phyloP scores from a whole-genome alignment of 2,797 vertebrate species.

The Clarias pachynema region DNA sequence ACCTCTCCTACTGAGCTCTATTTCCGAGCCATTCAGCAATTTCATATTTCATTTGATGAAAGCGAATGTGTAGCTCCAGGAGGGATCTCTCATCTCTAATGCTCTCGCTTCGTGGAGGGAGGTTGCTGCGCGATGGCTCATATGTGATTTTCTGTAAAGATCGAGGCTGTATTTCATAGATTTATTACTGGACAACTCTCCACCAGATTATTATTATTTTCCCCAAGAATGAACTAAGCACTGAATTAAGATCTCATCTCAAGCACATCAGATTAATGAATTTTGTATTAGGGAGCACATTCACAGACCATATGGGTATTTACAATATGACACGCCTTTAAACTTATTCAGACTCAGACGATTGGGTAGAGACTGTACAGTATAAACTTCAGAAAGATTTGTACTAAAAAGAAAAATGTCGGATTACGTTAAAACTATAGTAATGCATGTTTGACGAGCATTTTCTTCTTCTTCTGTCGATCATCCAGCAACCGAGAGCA shows the following conservation, averaged over 20 bases:
- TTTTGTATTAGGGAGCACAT: constrained; percentile 4
- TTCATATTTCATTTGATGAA: constrained; percentile 59
- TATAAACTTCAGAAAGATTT: not conserved
- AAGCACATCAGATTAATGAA: not conserved
- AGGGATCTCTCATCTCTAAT: constrained; percentile 52
- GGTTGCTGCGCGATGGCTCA: constrained; percentile 47
- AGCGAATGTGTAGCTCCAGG: constrained; percentile 36
- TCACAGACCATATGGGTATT: not conserved
- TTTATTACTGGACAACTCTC: constrained; percentile 33
- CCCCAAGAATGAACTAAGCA: not conserved
- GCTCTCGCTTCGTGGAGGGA: constrained; percentile 31
- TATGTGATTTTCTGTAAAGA: constrained; percentile 48
- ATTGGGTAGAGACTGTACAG: not conserved
- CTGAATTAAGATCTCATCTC: not conserved
- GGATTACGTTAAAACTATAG: not conserved
- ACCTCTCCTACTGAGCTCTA: not conserved
- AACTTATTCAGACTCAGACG: not conserved
- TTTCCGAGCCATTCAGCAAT: constrained; percentile 43
- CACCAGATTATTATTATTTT: not conserved
- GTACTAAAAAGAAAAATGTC: not conserved
- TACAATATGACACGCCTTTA: not conserved
- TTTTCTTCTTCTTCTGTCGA: not conserved
- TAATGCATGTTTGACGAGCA: constrained; percentile 25
- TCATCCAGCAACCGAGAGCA: constrained; percentile 18
- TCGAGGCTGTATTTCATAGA: constrained; percentile 31